Conservation (phyloP, 2,888 invertebrate species). For the Ormia ochracea region DNA sequence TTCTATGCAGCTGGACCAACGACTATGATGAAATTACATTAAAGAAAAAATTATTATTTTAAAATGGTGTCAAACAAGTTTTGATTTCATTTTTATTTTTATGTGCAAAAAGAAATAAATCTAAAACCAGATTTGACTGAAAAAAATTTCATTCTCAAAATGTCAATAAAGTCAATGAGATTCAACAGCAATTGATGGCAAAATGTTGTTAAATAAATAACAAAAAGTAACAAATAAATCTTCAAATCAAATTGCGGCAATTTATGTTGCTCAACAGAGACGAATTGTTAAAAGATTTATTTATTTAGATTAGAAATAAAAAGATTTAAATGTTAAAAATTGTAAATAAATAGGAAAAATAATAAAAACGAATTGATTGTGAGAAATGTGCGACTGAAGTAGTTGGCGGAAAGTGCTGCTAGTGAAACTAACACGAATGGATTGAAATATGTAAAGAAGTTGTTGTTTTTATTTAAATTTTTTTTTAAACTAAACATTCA, state of each 20-base stretch:
- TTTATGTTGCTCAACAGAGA: conserved; percentile 5
- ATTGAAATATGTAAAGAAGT: too few relatives aligned
- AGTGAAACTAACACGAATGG: too few relatives aligned
- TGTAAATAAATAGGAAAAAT: not conserved
- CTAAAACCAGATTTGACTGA: conserved; percentile 5
- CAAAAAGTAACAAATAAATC: conserved; percentile 24
- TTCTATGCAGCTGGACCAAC: not conserved
- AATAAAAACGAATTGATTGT: too few relatives aligned
- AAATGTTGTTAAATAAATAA: conserved; percentile 18
- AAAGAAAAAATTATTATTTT: not conserved
- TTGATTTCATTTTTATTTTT: conserved; percentile 6
- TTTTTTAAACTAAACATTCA: too few relatives aligned
- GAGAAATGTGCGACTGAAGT: too few relatives aligned
- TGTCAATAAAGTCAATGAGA: conserved; percentile 57
- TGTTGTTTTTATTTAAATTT: too few relatives aligned
- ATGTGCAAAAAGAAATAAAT: conserved; percentile 36
- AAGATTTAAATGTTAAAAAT: not conserved
- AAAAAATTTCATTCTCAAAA: conserved; percentile 48
- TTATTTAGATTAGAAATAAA: conserved; percentile 12
- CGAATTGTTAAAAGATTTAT: conserved; percentile 4
- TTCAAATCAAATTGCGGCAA: conserved; percentile 44
- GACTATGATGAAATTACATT: conserved; percentile 15
- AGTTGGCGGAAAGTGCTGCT: too few relatives aligned
- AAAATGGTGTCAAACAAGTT: conserved; percentile 17
- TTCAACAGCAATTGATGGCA: conserved; percentile 30